These are phyloP conservation scores for Acanthosepion lycidas DNA, from an alignment of 2,888 invertebrate species.

Conservation along the genomic window DNA sequence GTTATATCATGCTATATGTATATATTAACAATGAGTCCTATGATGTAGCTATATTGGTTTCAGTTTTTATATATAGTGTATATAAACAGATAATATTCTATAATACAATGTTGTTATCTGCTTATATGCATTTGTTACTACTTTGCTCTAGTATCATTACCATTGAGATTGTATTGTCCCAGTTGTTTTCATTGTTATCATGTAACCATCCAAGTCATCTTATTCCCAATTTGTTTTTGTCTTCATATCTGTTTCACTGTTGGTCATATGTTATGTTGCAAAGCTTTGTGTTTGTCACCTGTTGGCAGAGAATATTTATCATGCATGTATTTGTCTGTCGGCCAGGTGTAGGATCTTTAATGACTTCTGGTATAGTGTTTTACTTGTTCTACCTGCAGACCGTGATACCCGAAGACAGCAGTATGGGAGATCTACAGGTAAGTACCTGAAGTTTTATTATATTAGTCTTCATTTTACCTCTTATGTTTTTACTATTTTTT, in stretches of 20 bases:
- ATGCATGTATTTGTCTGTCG: not conserved
- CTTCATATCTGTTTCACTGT: not conserved
- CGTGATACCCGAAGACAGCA: slow-evolving; percentile 38
- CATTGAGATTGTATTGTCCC: not conserved
- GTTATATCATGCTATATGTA: too few relatives aligned
- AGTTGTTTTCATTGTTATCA: not conserved
- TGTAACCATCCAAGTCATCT: not conserved
- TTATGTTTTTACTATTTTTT: not conserved
- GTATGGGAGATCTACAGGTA: slow-evolving; percentile 47
- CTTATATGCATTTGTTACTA: too few relatives aligned
- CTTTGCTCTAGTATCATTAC: not conserved
- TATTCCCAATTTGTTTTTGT: not conserved
- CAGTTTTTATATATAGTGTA: too few relatives aligned
- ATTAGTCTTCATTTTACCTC: not conserved
- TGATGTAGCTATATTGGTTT: too few relatives aligned
- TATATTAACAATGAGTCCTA: too few relatives aligned
- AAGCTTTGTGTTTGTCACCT: not conserved
- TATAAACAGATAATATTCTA: too few relatives aligned
- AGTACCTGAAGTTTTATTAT: slow-evolving; percentile 36
- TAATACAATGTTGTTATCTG: too few relatives aligned
- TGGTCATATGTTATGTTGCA: not conserved
- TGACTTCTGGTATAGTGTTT: slow-evolving; percentile 45
- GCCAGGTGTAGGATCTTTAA: slow-evolving; percentile 3
- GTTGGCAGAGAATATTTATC: not conserved
- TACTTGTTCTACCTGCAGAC: slow-evolving; percentile 47